A percentile compares a stretch with the other conserved stretches of the same genome.
These are phyloP conservation scores for Zonotrichia albicollis DNA, from an alignment of 2,797 vertebrate species.

Conservation along the genomic window DNA sequence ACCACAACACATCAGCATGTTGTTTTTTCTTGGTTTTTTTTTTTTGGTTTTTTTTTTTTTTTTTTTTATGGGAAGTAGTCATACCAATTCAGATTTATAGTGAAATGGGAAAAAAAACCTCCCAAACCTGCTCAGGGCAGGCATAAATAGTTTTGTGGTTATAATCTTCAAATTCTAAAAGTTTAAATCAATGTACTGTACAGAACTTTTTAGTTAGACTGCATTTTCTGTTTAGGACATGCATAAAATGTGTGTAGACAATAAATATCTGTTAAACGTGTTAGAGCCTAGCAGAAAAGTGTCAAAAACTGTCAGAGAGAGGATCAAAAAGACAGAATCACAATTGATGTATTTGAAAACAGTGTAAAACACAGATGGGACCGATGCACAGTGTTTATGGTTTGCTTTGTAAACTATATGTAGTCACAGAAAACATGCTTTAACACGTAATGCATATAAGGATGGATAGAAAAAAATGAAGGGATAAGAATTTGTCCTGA, in stretches of 20 bases:
- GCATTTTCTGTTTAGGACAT: not conserved
- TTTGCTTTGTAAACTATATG: not conserved
- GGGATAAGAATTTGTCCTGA: not conserved
- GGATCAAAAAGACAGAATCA: not conserved
- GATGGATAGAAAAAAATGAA: not conserved
- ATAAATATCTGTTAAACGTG: not conserved
- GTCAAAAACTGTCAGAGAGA: not conserved
- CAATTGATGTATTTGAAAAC: not conserved
- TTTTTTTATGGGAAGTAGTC: not conserved
- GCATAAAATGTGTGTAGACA: not conserved
- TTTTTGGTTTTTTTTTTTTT: too few species aligned
- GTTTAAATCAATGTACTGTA: not conserved
- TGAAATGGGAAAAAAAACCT: not conserved
- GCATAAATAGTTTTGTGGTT: not conserved
- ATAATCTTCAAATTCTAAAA: not conserved
- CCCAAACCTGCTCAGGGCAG: not conserved
- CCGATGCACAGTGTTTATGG: not conserved
- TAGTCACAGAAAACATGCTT: not conserved
- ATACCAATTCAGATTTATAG: not conserved
- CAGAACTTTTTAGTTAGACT: not conserved
- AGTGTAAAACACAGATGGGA: not conserved
- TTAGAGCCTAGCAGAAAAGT: not conserved
- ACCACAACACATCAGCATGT: too few species aligned
- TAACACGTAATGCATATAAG: not conserved
- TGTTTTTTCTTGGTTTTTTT: too few species aligned